A percentile compares a stretch with the other conserved stretches of the same genome.
These are phyloP conservation scores for Henricia sp. DNA, from an alignment of 53 echinoderm and acorn worm genomes.

Conservation along the genomic window DNA sequence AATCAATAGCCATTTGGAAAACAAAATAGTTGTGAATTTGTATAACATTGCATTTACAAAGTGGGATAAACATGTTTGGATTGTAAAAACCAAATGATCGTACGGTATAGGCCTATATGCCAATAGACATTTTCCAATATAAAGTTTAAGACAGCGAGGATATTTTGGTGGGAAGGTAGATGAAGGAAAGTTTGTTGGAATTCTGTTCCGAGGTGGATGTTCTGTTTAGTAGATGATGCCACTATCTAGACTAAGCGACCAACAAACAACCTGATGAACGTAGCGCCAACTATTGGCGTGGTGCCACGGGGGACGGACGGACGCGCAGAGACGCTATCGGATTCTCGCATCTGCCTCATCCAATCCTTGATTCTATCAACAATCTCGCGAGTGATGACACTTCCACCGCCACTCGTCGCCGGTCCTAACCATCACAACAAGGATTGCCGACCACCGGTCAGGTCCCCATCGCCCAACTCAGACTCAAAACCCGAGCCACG, in stretches of 20 bases:
- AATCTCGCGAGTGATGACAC: conserved; percentile 56
- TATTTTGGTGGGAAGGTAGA: background rate
- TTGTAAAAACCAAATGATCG: too few relatives aligned
- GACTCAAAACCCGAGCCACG: conserved; percentile 21
- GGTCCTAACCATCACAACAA: conserved; percentile 61
- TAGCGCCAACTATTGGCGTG: conserved; percentile 28
- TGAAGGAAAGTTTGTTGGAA: background rate
- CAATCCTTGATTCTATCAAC: conserved; percentile 61
- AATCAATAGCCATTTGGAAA: too few relatives aligned
- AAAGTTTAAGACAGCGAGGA: too few relatives aligned
- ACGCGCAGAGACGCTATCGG: conserved; percentile 36
- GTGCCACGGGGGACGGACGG: conserved; percentile 39
- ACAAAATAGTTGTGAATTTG: too few relatives aligned
- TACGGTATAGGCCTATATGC: too few relatives aligned
- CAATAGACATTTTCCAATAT: too few relatives aligned
- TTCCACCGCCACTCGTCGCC: conserved; percentile 49
- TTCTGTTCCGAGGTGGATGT: too few relatives aligned
- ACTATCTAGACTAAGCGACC: background rate
- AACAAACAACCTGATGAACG: conserved; percentile 13
- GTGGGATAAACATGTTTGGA: too few relatives aligned
- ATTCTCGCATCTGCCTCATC: conserved; percentile 58
- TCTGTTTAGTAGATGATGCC: too few relatives aligned
- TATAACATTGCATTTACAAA: too few relatives aligned
- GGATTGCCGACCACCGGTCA: conserved; percentile 1
- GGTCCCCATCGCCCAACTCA: conserved; percentile 5